These are phyloP conservation scores for Laodelphax striatellus DNA, from an alignment of 1,140 invertebrate genomes.

Conservation along the genomic window DNA sequence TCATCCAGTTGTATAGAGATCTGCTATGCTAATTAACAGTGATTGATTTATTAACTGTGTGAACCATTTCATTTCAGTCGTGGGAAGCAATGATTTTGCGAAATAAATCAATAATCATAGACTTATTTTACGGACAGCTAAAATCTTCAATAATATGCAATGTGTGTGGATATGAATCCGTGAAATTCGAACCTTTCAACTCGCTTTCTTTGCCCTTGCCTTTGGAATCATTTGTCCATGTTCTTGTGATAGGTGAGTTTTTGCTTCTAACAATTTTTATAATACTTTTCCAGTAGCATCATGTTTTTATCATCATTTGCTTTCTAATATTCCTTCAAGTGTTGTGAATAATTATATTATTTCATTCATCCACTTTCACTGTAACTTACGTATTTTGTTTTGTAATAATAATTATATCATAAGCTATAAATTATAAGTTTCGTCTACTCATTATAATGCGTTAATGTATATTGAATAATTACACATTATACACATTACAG, in stretches of 20 bases:
- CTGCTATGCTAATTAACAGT: too few relatives aligned
- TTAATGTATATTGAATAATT: not conserved
- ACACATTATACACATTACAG: too few relatives aligned
- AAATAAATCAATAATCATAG: slow-evolving; percentile 75
- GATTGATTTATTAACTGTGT: not conserved
- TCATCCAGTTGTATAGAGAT: too few relatives aligned
- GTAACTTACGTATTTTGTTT: too few relatives aligned
- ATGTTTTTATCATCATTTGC: slow-evolving; percentile 2
- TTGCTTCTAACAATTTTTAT: not conserved
- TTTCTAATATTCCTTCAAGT: not conserved
- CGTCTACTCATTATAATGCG: too few relatives aligned
- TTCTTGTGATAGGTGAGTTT: slow-evolving; percentile 55
- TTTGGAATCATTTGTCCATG: slow-evolving; percentile 58
- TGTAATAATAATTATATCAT: too few relatives aligned
- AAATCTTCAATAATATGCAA: slow-evolving; percentile 74
- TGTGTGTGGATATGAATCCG: slow-evolving; percentile 64
- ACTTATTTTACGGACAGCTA: slow-evolving; percentile 81
- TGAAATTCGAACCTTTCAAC: slow-evolving; percentile 82
- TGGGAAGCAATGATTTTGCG: slow-evolving; percentile 71
- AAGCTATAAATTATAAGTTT: not conserved
- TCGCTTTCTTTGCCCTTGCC: slow-evolving; percentile 76
- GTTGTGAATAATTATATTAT: not conserved
- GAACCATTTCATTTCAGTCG: slow-evolving; percentile 34
- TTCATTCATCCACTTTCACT: not conserved
- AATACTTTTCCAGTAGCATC: too few relatives aligned